phyloP scores from a whole-genome alignment of 1,140 invertebrate genomes.

The Micrasema minimum region DNA sequence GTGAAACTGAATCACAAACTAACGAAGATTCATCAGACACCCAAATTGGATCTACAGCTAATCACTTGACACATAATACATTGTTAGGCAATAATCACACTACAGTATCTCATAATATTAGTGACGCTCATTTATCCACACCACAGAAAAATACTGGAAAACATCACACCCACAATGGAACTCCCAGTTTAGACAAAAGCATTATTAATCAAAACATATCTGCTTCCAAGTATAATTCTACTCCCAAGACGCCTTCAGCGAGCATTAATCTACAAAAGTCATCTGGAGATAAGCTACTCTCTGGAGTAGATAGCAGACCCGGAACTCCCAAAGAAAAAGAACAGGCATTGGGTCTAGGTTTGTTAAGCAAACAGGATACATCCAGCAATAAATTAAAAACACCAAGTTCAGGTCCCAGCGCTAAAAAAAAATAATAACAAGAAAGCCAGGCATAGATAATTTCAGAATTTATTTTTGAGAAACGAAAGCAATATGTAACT shows the following conservation, averaged over 20 bases:
- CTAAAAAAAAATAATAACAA: constrained; percentile 77
- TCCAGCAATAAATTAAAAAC: constrained; percentile 71
- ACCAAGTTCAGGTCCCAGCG: constrained; percentile 66
- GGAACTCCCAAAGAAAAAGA: constrained; percentile 68
- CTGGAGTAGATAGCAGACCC: constrained; percentile 62
- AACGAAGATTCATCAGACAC: constrained; percentile 80
- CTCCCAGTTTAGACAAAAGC: constrained; percentile 59
- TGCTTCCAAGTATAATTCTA: constrained; percentile 63
- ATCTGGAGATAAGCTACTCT: constrained; percentile 62
- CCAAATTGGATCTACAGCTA: constrained; percentile 66
- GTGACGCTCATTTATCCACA: constrained; percentile 70
- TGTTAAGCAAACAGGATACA: constrained; percentile 62
- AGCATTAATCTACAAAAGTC: constrained; percentile 68
- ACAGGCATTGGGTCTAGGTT: constrained; percentile 56
- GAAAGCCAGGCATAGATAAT: constrained; percentile 76
- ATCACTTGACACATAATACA: constrained; percentile 55
- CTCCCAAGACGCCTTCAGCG: constrained; percentile 64
- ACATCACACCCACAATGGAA: constrained; percentile 72
- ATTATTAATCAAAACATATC: constrained; percentile 52
- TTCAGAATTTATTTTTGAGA: too few relatives aligned
- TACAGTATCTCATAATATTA: constrained; percentile 72
- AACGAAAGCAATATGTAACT: too few relatives aligned
- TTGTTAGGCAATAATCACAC: constrained; percentile 73
- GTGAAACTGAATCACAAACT: constrained; percentile 90
- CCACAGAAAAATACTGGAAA: constrained; percentile 72